Conservation (phyloP, 2,113 vertebrate species). For the Xyliphius kryptos region DNA sequence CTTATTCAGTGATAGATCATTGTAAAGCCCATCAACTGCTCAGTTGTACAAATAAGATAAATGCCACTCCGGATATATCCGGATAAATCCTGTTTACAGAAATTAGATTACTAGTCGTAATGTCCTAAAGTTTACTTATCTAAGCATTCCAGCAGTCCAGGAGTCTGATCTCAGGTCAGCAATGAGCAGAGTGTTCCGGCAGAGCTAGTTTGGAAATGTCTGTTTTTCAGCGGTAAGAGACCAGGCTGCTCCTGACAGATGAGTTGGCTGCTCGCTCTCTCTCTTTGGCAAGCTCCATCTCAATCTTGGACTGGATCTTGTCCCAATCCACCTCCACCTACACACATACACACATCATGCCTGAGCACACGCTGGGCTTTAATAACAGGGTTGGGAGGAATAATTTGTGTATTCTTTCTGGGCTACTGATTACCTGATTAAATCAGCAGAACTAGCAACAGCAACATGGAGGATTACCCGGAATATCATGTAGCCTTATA, state of each 20-base stretch:
- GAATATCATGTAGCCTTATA: background rate
- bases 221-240: constrained; percentile 45
- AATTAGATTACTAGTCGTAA: too few relatives aligned
- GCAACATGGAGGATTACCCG: constrained; percentile 1
- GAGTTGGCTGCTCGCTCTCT: constrained; percentile 66
- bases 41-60: too few relatives aligned
- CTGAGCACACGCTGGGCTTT: constrained; percentile 3
- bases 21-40: too few relatives aligned
- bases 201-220: background rate
- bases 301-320: constrained; percentile 92
- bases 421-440: too few relatives aligned
- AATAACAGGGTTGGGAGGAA: constrained; percentile 1
- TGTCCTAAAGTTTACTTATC: too few relatives aligned
- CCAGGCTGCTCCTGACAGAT: constrained; percentile 58
- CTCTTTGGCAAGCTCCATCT: constrained; percentile 87
- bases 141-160: too few relatives aligned
- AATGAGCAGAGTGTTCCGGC: too few relatives aligned
- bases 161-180: too few relatives aligned
- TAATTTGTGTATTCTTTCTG: constrained; percentile 13
- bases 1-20: too few relatives aligned
- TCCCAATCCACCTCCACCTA: constrained; percentile 95
- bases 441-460: too few relatives aligned
- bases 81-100: too few relatives aligned
- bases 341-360: constrained; percentile 60
- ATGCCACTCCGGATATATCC: too few relatives aligned